phyloP scores from a whole-genome alignment of 2,888 invertebrate genomes.

The Bibio marci region DNA sequence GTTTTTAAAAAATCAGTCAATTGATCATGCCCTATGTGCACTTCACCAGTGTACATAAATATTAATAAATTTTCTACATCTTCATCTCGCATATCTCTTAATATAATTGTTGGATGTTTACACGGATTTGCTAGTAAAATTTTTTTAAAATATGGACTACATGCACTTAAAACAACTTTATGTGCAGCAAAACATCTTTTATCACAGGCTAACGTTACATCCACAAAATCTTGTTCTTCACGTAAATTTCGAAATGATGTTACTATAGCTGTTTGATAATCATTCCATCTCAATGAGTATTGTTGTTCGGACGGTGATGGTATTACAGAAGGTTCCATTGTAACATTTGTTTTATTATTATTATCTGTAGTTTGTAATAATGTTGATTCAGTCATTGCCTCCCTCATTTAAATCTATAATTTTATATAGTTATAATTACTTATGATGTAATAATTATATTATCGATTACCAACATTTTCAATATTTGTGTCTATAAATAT shows the following conservation, averaged over 20 bases:
- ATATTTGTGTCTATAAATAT: too few species aligned
- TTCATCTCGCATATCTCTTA: constrained; percentile 69
- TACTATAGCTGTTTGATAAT: constrained; percentile 81
- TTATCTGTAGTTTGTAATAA: constrained; percentile 26
- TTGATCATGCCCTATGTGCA: constrained; percentile 76
- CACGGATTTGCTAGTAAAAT: constrained; percentile 80
- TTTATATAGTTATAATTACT: too few species aligned
- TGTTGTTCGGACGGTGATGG: constrained; percentile 52
- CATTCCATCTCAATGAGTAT: constrained; percentile 88
- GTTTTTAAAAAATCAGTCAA: constrained; percentile 72
- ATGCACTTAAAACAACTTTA: constrained; percentile 80
- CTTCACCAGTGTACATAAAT: constrained; percentile 88
- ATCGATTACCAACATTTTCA: too few species aligned
- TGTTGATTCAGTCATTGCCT: constrained; percentile 30
- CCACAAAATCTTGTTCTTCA: constrained; percentile 84
- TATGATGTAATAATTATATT: too few species aligned
- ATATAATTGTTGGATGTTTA: constrained; percentile 77
- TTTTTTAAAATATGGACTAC: constrained; percentile 81
- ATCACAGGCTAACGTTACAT: constrained; percentile 84
- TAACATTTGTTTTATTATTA: constrained; percentile 29
- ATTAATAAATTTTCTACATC: constrained; percentile 74
- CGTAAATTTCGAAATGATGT: constrained; percentile 76
- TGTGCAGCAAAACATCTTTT: constrained; percentile 78
- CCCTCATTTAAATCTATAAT: background rate
- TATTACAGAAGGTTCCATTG: constrained; percentile 30